Conservation (phyloP, 2,797 vertebrate genomes). For the Gadopsis bispinosus region DNA sequence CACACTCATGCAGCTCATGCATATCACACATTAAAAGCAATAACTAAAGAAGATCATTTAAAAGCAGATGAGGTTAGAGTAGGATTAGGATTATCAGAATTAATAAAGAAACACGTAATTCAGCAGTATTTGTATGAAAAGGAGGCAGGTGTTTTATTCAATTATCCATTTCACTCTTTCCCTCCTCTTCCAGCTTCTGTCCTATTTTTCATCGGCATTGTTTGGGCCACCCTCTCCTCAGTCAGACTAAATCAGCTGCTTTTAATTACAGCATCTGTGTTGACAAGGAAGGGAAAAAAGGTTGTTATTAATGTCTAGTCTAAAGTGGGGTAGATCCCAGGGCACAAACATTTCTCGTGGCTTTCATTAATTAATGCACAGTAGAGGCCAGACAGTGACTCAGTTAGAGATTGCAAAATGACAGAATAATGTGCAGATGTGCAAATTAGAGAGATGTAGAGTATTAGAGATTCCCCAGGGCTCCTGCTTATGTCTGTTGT, state of each 20-base stretch:
- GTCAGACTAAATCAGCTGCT: constrained; percentile 26
- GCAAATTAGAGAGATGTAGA: background rate
- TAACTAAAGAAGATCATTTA: background rate
- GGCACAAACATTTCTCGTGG: constrained; percentile 45
- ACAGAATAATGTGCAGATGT: constrained; percentile 27
- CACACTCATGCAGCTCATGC: too few relatives aligned
- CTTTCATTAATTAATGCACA: constrained; percentile 29
- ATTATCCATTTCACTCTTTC: constrained; percentile 13
- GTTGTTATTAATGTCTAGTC: constrained; percentile 67
- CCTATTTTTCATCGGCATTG: constrained; percentile 52
- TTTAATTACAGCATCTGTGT: constrained; percentile 74
- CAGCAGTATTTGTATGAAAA: constrained; percentile 11
- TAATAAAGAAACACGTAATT: constrained; percentile 11
- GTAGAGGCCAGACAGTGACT: constrained; percentile 6
- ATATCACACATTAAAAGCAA: background rate
- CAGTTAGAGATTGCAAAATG: constrained; percentile 12
- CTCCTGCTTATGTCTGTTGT: background rate
- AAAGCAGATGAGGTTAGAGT: background rate
- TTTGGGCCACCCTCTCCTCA: constrained; percentile 47
- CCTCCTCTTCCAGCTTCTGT: constrained; percentile 35
- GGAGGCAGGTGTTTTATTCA: constrained; percentile 19
- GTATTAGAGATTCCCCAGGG: background rate
- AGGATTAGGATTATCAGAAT: background rate
- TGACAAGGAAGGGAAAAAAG: constrained; percentile 54
- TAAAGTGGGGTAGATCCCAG: constrained; percentile 68